Conservation (phyloP, 2,888 invertebrate species). For the Xestia rhomboidea region DNA sequence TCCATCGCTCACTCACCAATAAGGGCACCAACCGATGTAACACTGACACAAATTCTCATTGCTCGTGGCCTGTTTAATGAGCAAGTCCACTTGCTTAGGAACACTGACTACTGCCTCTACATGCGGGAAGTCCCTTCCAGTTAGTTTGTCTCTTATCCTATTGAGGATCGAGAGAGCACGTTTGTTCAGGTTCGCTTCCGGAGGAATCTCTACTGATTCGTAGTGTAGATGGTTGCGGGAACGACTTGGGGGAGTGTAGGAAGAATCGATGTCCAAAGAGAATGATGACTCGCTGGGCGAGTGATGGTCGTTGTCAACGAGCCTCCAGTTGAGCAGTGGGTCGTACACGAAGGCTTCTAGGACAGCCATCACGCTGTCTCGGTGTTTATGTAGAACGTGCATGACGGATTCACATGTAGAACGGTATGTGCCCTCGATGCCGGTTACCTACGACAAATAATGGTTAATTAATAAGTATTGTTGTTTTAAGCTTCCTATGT, state of each 20-base stretch:
- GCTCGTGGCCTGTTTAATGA: constrained; percentile 98
- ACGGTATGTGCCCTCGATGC: constrained; percentile 99
- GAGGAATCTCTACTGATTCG: constrained; percentile 88
- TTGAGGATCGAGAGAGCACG: constrained; percentile 97
- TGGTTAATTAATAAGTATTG: neutral
- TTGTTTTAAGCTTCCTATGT: neutral
- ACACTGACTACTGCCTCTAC: constrained; percentile 94
- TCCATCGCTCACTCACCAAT: constrained; percentile 89
- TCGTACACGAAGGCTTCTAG: constrained; percentile 99
- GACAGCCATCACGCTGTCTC: constrained; percentile 99
- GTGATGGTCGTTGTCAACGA: constrained; percentile 88
- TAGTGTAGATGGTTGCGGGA: constrained; percentile 83
- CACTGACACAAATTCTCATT: constrained; percentile 99
- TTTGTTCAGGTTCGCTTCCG: constrained; percentile 96
- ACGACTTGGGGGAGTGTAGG: constrained; percentile 83
- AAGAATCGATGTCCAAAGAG: constrained; percentile 85
- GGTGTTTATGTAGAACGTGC: constrained; percentile 97
- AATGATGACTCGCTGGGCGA: constrained; percentile 85
- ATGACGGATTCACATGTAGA: constrained; percentile 99
- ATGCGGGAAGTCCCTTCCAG: constrained; percentile 97
- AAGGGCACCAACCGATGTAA: constrained; percentile 99
- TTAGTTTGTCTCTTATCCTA: constrained; percentile 97
- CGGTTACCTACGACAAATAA: constrained; percentile 93
- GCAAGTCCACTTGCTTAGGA: constrained; percentile 96
- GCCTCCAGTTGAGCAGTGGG: constrained; percentile 98